Conservation (phyloP, 2,113 vertebrate species). For the Riparia riparia region DNA sequence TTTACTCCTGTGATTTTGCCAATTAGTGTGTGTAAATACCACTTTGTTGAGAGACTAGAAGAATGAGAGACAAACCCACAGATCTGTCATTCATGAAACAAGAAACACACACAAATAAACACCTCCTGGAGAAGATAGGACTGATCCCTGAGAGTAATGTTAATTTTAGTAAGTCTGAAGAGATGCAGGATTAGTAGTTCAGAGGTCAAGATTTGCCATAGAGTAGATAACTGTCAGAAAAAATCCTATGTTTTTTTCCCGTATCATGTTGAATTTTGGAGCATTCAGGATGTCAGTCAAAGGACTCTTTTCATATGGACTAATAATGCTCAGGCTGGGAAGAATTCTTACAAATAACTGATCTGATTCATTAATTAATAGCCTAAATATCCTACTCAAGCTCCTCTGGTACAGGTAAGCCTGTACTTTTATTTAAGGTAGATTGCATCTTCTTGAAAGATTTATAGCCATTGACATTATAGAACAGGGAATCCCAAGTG, state of each 20-base stretch:
- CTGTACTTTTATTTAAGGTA: background rate
- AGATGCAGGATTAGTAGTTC: background rate
- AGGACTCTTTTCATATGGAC: fast-evolving
- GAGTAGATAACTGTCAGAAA: background rate
- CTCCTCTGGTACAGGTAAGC: background rate
- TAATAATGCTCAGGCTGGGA: background rate
- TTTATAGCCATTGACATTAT: background rate
- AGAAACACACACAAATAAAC: background rate
- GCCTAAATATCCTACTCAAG: background rate
- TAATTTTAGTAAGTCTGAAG: background rate
- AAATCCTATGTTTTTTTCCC: fast-evolving
- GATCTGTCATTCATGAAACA: background rate
- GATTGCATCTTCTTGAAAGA: background rate
- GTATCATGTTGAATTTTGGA: background rate
- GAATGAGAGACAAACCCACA: background rate
- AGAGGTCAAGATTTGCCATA: background rate
- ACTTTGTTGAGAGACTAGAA: background rate
- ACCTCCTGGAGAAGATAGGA: background rate
- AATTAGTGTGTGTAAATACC: slow-evolving; percentile 67
- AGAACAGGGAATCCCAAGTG: background rate
- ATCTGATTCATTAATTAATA: background rate
- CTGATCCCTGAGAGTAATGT: background rate
- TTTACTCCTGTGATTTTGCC: slow-evolving; percentile 21
- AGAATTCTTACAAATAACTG: background rate
- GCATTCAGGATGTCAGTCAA: background rate